Base-by-base conservation (phyloP, 2,797 vertebrate species). In the Sebastiscus tertius region DNA sequence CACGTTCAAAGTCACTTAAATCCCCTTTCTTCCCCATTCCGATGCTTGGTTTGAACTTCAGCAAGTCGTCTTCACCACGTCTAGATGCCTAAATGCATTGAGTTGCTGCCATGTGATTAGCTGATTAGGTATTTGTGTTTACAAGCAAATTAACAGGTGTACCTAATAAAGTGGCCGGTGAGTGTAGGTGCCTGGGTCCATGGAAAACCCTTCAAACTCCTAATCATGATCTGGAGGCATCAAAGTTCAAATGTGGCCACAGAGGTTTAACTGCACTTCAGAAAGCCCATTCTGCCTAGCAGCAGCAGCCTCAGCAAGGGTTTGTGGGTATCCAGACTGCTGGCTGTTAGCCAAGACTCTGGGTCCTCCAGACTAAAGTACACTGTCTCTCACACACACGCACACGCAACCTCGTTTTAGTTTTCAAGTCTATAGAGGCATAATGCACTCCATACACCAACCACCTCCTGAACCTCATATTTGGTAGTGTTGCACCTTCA, bases 241-340 rank as follows among this genome's bases (percentile, higher is more conserved):
- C 11, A 63, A 69, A 72, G 36, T 84, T 70, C 20, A 78, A 79
- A 78, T 66, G 36, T 77, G 49, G 31, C 65, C 72, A 73, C 52
- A 81, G 22, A 70, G 36, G 5, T 81, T 69, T 62, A 72, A 71
- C 55, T 88, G 72, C 31, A 69, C 63, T 64, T 75, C 34, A 13
- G 5, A 75, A 75, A 73, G 49, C 36, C 13, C 34, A 49, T 66
- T 87, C 80, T 90, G 85, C 79, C 82, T 58, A 71, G 82, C 71
- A 87, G 79, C 86, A 85, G 67, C 55, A 72, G 66, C 55, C 62
- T 60, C 63, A 81, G 74, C 79, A 82, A 83, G 10, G 65, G 62
- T 84, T 88, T 86, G 54, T 80, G 75, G 84, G 80, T 91, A 77
- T 78, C 46, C 71, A 82, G 73, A 76, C 79, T 62, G 56, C 42